These are phyloP conservation scores for Channa argus DNA, from an alignment of 2,113 vertebrate genomes.

Conservation along the genomic window DNA sequence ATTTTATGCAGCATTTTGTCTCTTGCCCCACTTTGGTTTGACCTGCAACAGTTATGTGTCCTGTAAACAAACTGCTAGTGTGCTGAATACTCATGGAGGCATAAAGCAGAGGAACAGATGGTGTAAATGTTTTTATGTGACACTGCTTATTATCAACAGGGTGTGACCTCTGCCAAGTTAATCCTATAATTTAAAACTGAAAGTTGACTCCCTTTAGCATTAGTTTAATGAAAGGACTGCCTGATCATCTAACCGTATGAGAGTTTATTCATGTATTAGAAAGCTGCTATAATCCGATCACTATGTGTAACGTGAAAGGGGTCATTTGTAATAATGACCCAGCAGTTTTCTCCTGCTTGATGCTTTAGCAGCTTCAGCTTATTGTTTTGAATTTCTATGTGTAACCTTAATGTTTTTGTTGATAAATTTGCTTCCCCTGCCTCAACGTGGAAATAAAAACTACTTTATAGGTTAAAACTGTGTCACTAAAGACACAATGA, in stretches of 20 bases:
- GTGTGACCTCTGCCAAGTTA: neutral
- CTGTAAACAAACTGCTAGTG: neutral
- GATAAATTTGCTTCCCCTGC: no score
- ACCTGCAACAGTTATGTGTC: neutral
- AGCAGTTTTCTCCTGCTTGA: neutral
- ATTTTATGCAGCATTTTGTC: neutral
- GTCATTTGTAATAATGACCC: neutral
- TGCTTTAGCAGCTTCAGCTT: neutral
- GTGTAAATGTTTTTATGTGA: neutral
- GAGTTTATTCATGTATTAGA: neutral
- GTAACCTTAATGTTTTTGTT: neutral
- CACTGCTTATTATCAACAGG: conserved; percentile 5
- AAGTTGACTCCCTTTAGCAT: neutral
- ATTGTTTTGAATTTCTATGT: neutral
- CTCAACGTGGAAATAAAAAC: neutral
- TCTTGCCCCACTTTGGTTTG: conserved; percentile 21
- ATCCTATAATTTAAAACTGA: conserved; percentile 1
- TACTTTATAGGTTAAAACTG: neutral
- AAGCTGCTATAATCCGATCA: neutral
- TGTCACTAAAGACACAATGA: neutral
- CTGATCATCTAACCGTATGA: neutral
- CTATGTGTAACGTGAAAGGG: neutral
- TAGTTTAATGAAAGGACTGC: neutral
- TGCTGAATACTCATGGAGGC: neutral
- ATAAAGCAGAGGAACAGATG: conserved; percentile 19